These are phyloP conservation scores for Pterostichus niger DNA, from an alignment of 2,888 invertebrate species.

Conservation along the genomic window DNA sequence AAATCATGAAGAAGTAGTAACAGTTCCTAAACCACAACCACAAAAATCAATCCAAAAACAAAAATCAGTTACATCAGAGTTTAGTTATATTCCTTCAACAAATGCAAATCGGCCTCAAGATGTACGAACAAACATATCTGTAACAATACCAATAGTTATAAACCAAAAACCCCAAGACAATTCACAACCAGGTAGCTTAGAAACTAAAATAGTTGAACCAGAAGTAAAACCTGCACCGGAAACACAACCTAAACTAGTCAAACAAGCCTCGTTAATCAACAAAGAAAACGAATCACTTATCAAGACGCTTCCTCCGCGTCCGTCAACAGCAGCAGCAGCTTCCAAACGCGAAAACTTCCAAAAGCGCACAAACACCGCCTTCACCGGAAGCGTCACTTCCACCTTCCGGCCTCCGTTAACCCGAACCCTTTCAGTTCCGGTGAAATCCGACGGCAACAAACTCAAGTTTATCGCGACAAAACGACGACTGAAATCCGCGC, in stretches of 20 bases:
- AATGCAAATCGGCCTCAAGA: constrained; percentile 49
- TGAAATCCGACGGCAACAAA: constrained; percentile 70
- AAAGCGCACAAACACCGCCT: constrained; percentile 75
- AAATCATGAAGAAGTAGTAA: too few relatives aligned
- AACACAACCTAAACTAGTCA: constrained; percentile 51
- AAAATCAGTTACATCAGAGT: constrained; percentile 49
- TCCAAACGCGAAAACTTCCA: constrained; percentile 74
- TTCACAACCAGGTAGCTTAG: constrained; percentile 38
- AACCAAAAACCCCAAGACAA: constrained; percentile 26
- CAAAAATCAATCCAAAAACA: constrained; percentile 73
- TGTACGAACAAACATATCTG: constrained; percentile 61
- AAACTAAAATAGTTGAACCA: background rate
- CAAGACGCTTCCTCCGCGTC: constrained; percentile 72
- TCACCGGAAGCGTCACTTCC: constrained; percentile 71
- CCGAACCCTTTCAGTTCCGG: constrained; percentile 74
- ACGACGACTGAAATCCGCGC: constrained; percentile 71
- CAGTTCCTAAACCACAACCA: constrained; percentile 69
- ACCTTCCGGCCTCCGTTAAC: constrained; percentile 72
- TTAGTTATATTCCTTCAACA: constrained; percentile 57
- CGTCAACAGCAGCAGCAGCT: constrained; percentile 74
- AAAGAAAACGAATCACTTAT: constrained; percentile 65
- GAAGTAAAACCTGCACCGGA: constrained; percentile 28
- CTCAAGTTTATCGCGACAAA: constrained; percentile 73
- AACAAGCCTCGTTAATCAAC: constrained; percentile 49
- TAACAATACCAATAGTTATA: constrained; percentile 58